Evolutionary conservation across 2,888 invertebrate genomes (phyloP), one percentile per base, ranked within the genome.

Genomic region (Erynnis tages): DNA sequence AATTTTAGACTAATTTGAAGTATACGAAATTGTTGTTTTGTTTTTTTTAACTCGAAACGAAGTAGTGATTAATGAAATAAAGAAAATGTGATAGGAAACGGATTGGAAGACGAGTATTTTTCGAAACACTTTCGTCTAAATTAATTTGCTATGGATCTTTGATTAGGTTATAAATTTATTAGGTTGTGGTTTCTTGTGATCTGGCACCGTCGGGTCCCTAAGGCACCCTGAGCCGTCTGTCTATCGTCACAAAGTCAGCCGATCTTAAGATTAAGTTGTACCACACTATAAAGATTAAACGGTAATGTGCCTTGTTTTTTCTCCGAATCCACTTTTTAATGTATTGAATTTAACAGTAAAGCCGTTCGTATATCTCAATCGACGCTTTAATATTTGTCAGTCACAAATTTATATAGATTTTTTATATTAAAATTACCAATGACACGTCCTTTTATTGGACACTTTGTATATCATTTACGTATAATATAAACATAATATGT

Each of bases 1-100:
- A 63, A 32, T 60, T 73, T 77, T 81, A 82, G 80, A 58, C 73
- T 84, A 79, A 73, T 82, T 84, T 83, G 65, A 82, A 59, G 88
- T 88, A 88, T 88, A 88, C 87, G 87, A 87, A 69, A 69, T 79
- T 83, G 73, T 76, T 79, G 73, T 75, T 76, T 79, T 77, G 67
- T 73, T 67, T 67, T 70, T 68, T 27, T 50, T 35, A 41, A 71
- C 69, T 72, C 64, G 58, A 57, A 66, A 60, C 72, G 69, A 67
- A 66, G 64, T 70, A 73, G 73, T 67, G 68, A 68, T 67, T 73
- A 67, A 78, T 68, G 27, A 50, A 41, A 66, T 61, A 66, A 71
- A 73, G 45, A 70, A 77, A 76, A 71, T 88, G 87, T 88, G 87
- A 87, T 87, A 86, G 81, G 74, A 68, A 66, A 67, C 63, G 75